These are phyloP conservation scores for Grammomys dolichurus DNA, from an alignment of 2,113 vertebrate species.

Conservation along the genomic window DNA sequence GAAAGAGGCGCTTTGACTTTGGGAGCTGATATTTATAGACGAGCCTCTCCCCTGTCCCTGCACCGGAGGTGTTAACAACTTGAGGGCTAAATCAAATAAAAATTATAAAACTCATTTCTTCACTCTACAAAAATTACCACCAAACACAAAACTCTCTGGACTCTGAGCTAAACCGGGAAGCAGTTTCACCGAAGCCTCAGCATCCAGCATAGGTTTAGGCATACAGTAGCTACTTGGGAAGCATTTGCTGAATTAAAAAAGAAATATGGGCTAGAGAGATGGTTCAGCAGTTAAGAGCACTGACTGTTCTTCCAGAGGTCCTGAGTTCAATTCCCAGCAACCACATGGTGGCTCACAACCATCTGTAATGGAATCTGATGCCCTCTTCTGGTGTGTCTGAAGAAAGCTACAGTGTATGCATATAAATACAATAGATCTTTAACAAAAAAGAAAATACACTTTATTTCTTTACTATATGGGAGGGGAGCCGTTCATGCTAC, in stretches of 20 bases:
- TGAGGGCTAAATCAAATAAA: constrained; percentile 84
- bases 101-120: constrained; percentile 82
- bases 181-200: fast-evolving
- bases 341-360: too few species aligned
- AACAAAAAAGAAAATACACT: not conserved
- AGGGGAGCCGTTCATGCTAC: not conserved
- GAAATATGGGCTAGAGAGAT: not conserved
- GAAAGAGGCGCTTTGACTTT: constrained; percentile 72
- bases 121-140: constrained; percentile 61
- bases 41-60: constrained; percentile 15
- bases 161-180: not conserved
- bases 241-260: not conserved
- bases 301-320: too few species aligned
- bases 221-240: not conserved
- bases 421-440: too few species aligned
- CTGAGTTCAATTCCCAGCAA: too few species aligned
- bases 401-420: too few species aligned
- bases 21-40: constrained; percentile 80
- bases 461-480: not conserved
- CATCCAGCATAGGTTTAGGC: not conserved
- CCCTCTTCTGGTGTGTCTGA: too few species aligned
- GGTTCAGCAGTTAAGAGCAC: too few species aligned
- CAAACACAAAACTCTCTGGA: constrained; percentile 43
- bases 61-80: constrained; percentile 84
- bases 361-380: too few species aligned